Evolutionary conservation across 2,888 invertebrate species (phyloP).

Genomic region (Cataglyphis albicans): DNA sequence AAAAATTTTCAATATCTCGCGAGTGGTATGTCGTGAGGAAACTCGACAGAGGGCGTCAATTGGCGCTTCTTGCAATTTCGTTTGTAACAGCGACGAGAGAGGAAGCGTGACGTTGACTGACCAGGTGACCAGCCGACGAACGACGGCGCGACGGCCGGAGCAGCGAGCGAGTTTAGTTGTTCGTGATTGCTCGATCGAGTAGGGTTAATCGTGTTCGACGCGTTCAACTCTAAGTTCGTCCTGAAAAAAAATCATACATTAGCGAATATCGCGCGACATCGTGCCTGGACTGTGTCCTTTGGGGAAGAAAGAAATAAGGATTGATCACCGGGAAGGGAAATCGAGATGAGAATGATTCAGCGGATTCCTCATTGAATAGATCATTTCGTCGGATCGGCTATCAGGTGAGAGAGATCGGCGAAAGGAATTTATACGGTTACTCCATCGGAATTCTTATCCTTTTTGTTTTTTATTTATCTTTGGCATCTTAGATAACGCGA

Average conservation of each 20-base stretch:
- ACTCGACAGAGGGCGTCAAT: background rate
- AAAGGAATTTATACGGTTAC: slow-evolving; percentile 39
- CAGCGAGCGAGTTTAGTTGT: slow-evolving; percentile 28
- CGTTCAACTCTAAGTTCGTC: background rate
- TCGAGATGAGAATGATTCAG: slow-evolving; percentile 64
- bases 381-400: slow-evolving; percentile 62
- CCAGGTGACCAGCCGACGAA: no score
- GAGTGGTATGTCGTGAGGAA: background rate
- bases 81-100: background rate
- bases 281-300: background rate
- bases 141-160: no score
- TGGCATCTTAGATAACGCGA: slow-evolving; percentile 6
- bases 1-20: background rate
- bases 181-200: slow-evolving; percentile 42
- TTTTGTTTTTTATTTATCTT: slow-evolving; percentile 11
- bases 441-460: slow-evolving; percentile 40
- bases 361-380: slow-evolving; percentile 64
- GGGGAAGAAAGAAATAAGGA: background rate
- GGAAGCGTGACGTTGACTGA: background rate
- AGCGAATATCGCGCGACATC: slow-evolving; percentile 13
- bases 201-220: background rate
- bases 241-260: background rate
- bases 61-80: slow-evolving; percentile 22
- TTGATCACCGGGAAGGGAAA: background rate
- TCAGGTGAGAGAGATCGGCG: slow-evolving; percentile 64